A percentile compares a stretch with the other conserved stretches of the same genome.
These are phyloP conservation scores for Athene cunicularia DNA, from an alignment of 2,113 vertebrate genomes.

Conservation along the genomic window DNA sequence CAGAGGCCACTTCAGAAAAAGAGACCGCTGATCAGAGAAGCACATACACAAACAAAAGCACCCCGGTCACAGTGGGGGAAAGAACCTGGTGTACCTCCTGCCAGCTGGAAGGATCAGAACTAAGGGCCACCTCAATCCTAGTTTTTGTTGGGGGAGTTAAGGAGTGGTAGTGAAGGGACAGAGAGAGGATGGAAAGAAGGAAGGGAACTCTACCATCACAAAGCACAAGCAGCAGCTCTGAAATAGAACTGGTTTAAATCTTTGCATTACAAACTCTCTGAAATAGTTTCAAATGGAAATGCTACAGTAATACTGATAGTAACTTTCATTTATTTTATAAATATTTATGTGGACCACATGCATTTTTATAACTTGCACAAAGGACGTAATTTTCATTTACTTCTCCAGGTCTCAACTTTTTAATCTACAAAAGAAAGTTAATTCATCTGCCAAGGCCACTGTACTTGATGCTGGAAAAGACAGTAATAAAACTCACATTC, in stretches of 20 bases:
- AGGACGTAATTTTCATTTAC: neutral
- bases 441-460: neutral
- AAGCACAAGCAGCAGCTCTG: neutral
- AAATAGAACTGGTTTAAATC: neutral
- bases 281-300: neutral
- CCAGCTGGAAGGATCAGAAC: neutral
- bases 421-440: neutral
- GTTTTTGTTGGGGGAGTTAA: neutral
- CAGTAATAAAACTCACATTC: neutral
- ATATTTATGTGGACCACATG: neutral
- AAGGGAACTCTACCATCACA: neutral
- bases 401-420: neutral
- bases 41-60: neutral
- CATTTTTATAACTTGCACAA: neutral
- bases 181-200: neutral
- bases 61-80: neutral
- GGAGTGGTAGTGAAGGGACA: neutral
- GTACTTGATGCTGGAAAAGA: neutral
- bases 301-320: neutral
- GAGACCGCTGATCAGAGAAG: neutral
- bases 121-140: neutral
- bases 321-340: neutral
- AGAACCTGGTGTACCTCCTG: neutral
- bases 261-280: neutral
- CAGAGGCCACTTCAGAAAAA: conserved; percentile 32